phyloP scores from a whole-genome alignment of 2,113 vertebrate species.

The Bettongia penicillata region DNA sequence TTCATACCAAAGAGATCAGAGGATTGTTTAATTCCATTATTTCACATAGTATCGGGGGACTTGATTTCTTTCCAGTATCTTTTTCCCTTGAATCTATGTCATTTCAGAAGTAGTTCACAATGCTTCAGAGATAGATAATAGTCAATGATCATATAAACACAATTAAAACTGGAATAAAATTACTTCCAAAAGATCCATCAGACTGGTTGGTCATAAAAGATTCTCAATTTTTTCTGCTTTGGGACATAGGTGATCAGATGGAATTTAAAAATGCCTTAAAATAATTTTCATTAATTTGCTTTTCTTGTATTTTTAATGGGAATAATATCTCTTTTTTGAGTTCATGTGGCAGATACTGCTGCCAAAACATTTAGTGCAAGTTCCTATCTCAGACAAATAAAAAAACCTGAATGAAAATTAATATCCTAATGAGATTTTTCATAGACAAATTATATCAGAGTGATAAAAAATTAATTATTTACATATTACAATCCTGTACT shows the following conservation, averaged over 20 bases:
- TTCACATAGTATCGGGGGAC: not conserved
- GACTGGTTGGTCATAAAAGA: not conserved
- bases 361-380: not conserved
- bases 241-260: not conserved
- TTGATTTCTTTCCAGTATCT: not conserved
- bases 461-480: not conserved
- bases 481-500: not conserved
- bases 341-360: not conserved
- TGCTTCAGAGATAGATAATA: not conserved
- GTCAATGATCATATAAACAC: slow-evolving; percentile 1
- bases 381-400: not conserved
- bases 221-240: not conserved
- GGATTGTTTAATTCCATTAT: not conserved
- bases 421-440: not conserved
- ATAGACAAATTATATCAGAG: not conserved
- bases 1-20: not conserved
- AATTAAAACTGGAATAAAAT: not conserved
- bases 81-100: not conserved
- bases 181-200: slow-evolving; percentile 11
- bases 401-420: not conserved
- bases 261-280: not conserved
- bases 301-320: not conserved
- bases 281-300: not conserved
- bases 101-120: not conserved
- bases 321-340: not conserved